Percentiles rank a stretch among this genome's conserved stretches.
phyloP scores from a whole-genome alignment of 2,113 vertebrate species.

The Trogon melanurus region DNA sequence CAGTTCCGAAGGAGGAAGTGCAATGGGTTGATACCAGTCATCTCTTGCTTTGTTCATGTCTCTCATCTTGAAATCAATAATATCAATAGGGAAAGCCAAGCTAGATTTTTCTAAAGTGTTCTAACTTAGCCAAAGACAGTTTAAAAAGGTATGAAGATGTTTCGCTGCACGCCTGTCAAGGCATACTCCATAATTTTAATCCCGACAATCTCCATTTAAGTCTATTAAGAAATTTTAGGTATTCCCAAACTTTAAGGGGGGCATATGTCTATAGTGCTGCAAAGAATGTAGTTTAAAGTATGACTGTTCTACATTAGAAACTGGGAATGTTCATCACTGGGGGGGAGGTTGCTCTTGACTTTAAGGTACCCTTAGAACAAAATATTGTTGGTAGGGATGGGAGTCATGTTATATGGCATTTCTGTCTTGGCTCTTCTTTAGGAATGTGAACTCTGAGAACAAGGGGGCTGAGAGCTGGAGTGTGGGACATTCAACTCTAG shows the following conservation, averaged over 20 bases:
- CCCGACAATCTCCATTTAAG: neutral
- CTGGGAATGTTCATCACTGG: neutral
- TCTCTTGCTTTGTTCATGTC: neutral
- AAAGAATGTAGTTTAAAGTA: neutral
- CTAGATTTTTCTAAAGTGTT: neutral
- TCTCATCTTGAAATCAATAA: neutral
- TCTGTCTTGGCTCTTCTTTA: neutral
- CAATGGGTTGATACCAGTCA: neutral
- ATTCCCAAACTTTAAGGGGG: neutral
- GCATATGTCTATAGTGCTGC: neutral
- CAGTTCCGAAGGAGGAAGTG: neutral
- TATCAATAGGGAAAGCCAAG: neutral
- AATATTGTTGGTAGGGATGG: neutral
- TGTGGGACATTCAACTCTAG: neutral
- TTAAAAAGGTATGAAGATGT: neutral
- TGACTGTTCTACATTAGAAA: neutral
- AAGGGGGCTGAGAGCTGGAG: neutral
- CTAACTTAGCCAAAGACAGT: neutral
- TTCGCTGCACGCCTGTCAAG: neutral
- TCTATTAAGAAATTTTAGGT: neutral
- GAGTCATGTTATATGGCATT: neutral
- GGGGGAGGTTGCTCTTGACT: neutral
- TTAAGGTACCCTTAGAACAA: neutral
- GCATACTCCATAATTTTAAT: neutral
- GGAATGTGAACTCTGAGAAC: neutral